Conservation (phyloP, 2,797 vertebrate species). For the Neosalanx taihuensis region DNA sequence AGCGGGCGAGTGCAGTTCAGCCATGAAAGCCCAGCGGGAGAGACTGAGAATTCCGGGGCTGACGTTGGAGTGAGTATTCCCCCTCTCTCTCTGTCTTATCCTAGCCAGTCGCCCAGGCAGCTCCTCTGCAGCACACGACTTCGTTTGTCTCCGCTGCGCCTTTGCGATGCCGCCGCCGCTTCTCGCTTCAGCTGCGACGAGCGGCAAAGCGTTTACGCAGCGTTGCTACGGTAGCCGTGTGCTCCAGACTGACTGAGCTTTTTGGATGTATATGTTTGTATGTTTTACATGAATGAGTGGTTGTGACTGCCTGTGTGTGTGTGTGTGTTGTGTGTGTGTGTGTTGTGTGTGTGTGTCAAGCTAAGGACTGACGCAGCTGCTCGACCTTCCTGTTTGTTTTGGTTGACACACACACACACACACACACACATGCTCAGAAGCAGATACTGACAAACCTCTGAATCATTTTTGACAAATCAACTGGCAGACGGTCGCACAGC, state of each 20-base stretch:
- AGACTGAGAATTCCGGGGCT: constrained; percentile 98
- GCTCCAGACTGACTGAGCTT: constrained; percentile 51
- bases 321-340: constrained; percentile 8
- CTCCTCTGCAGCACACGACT: constrained; percentile 22
- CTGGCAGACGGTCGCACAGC: constrained; percentile 64
- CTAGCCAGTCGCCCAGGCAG: constrained; percentile 12
- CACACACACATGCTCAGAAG: constrained; percentile 50
- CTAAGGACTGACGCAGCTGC: constrained; percentile 67
- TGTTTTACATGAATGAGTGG: constrained; percentile 24
- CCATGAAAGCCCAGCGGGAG: constrained; percentile 99
- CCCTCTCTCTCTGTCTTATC: constrained; percentile 72
- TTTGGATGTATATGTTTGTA: constrained; percentile 10
- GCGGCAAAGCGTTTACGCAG: constrained; percentile 60
- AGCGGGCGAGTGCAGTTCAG: constrained; percentile 81
- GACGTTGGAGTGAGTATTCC: constrained; percentile 99
- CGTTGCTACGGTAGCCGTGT: constrained; percentile 74
- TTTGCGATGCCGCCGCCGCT: constrained; percentile 13
- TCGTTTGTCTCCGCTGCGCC: constrained; percentile 38
- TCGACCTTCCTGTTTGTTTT: constrained; percentile 67
- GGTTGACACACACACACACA: constrained; percentile 58
- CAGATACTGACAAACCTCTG: constrained; percentile 60
- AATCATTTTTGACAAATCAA: constrained; percentile 64
- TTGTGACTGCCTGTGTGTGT: constrained; percentile 30
- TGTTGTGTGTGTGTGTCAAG: constrained; percentile 40
- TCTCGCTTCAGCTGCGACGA: constrained; percentile 31